Percentiles rank a stretch among this genome's conserved stretches.
phyloP scores from a whole-genome alignment of 2,113 vertebrate species.

The Varanus komodoensis region DNA sequence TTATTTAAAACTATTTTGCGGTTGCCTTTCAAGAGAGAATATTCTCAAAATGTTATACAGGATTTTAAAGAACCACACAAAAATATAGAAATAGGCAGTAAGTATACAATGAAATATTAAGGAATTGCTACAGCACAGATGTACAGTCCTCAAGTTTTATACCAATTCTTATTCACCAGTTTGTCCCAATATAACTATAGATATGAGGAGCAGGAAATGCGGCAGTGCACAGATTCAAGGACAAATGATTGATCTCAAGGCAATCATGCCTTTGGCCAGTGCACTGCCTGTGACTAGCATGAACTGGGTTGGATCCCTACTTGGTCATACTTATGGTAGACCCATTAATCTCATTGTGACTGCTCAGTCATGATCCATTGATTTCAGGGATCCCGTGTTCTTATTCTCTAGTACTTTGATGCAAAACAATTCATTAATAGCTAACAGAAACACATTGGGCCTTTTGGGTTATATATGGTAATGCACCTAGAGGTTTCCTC shows the following conservation, averaged over 20 bases:
- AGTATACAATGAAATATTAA: no score
- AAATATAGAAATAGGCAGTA: no score
- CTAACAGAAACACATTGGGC: neutral
- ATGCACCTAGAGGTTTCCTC: neutral
- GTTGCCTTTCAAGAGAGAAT: no score
- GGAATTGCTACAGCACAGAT: neutral
- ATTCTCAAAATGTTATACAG: no score
- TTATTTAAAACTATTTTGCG: no score
- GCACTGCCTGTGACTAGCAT: neutral
- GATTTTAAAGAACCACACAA: no score
- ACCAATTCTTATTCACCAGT: no score
- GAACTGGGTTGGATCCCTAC: no score
- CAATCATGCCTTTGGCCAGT: neutral
- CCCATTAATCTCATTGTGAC: no score
- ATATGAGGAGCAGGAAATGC: neutral
- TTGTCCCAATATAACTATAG: neutral
- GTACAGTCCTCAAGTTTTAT: neutral
- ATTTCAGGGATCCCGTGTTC: neutral
- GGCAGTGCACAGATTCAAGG: neutral
- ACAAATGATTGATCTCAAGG: neutral
- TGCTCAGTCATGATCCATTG: no score
- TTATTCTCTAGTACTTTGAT: neutral
- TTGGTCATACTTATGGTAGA: no score
- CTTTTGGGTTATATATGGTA: neutral
- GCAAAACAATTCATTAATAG: neutral